Base-by-base conservation (phyloP, 2,113 vertebrate genomes). In the Pomatorhinus ruficollis region DNA sequence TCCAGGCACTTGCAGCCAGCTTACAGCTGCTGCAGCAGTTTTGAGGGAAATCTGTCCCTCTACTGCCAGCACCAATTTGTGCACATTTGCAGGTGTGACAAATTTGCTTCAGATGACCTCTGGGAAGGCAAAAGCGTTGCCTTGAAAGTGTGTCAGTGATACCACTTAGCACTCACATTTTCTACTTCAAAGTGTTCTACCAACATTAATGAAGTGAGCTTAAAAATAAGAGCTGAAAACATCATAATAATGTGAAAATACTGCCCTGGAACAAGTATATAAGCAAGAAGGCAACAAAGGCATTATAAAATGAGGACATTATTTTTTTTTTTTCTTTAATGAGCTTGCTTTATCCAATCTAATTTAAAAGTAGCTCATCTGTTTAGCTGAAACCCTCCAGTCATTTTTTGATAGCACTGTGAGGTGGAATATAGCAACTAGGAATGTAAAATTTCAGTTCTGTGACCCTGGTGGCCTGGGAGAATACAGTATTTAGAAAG, bases 131-230 rank as follows among this genome's bases (percentile, higher is more conserved):
- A 64, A 87, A 92, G 53, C 9, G 0, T n/a, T 76, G 85, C 69
- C 83, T 92, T 54, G 83, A 94, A 97, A 91, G 78, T 83, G 78
- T 93, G 90, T 87, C 87, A 93, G 77, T 90, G 88, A 70, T 87
- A 86, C 56, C 71, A 95, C 75, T 94, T 93, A 91, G 85, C 56
- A 56, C 90, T 92, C 64, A 81, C 21, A 59, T 92, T 93, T 90
- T 63, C 85, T 74, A 89, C 85, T 92, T 95, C 79, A 90, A 95
- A 95, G 87, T 75, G 27, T 87, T 96, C 96, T 49, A 52, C 79
- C 47, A 89, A 71, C 39, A 49, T 53, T 87, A 97, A 94, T 83
- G 83, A 96, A 91, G 69, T 33, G 47, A 89, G 68, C 31, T 92
- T 89, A 60, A 91, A 95, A 79, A 61, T 74, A 79, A 89, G 69